Evolutionary conservation across 2,888 invertebrate genomes (phyloP), one percentile per base, ranked within the genome.

Genomic region (Campoletis raptor): DNA sequence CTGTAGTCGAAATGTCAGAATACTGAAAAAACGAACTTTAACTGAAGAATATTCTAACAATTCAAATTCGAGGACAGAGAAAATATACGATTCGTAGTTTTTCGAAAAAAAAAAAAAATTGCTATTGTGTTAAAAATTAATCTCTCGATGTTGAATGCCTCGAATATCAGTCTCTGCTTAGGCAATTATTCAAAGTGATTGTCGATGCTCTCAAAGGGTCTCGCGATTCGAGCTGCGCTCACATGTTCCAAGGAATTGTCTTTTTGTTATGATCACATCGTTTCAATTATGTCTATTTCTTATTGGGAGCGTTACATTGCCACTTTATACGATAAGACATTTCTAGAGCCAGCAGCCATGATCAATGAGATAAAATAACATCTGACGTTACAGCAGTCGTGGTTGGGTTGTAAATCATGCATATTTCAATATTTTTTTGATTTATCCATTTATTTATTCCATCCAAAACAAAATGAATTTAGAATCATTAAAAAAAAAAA

Each of bases 321-420:
- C 61, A 61, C 30, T 61, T 61, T 61, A 30, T 15, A 30, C 30
- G 15, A 30, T 30, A 1, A 61, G 30, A 30, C 30, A 30, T 61
- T 61, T 30, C 30, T 61, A 15, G 6, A 30, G 61, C 30, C 30
- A 15, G 61, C 61, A 61, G 30, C 61, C 30, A 7, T 30, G 30
- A 30, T 61, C 61, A 61, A 61, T 61, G 30, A 15, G 24, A 61
- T 15, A 61, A 61, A 61, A 30, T 30, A 61, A 61, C 30, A 61
- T 30, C 10, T 15, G 61, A 61, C 30, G 15, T 57, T 24, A 30
- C 24, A 9, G 24, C 5, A 15, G 30, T 61, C 30, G 61, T 30
- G 6, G 12, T 6, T 61, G 5, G 15, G 30, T 15, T 30, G 54
- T 21, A 21, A 9, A n/a, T 61, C 30, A 18, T 15, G 30, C 12